Evolutionary conservation across 35 echinoderm and acorn worm genomes (phyloP), one percentile per base, ranked within the genome.

Genomic region (Acanthaster planci): DNA sequence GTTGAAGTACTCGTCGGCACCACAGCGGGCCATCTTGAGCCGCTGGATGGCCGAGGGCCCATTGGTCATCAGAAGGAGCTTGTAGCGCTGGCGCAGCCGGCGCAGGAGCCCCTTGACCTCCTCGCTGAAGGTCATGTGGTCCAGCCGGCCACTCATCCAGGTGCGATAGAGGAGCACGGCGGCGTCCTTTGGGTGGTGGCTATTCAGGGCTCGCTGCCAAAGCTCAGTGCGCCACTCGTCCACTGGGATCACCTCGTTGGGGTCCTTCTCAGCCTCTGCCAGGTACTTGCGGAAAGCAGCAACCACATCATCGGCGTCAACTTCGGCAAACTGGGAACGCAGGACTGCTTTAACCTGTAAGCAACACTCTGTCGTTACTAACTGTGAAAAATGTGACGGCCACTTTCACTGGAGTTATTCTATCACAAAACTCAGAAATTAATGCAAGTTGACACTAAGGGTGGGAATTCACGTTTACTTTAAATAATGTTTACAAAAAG

Each of bases 181-280:
- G 5, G 83, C 39, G 30, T 86, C 86, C 38, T 67, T 85, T 15
- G 76, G 60, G 54, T 80, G 53, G 51, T 42, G 52, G 39, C 67
- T 40, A 57, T 90, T 90, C 15, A 99, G 79, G 1, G 96, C 96
- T 56, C 79, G 79, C 40, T 82, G 34, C 96, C 96, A 99, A 5
- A 99, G 85, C 37, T 85, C 64, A 29, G 92, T 99, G 59, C 96
- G 89, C 96, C 96, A 99, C 36, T 89, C 89, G 58, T 93, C 96
- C 76, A 92, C 85, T 44, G 89, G 82, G 21, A 94, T 86, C 2
- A 88, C 68, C 9, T 90, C 89, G 52, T 88, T 86, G 38, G 96
- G 96, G 68, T 99, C 93, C 78, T 86, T 87, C 53, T 84, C 89
- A 17, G 77, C 39, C 53, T 51, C 52, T 16, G 36, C 39, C 0